Conservation (phyloP, 2,888 invertebrate species). For the Microdon myrmicae region DNA sequence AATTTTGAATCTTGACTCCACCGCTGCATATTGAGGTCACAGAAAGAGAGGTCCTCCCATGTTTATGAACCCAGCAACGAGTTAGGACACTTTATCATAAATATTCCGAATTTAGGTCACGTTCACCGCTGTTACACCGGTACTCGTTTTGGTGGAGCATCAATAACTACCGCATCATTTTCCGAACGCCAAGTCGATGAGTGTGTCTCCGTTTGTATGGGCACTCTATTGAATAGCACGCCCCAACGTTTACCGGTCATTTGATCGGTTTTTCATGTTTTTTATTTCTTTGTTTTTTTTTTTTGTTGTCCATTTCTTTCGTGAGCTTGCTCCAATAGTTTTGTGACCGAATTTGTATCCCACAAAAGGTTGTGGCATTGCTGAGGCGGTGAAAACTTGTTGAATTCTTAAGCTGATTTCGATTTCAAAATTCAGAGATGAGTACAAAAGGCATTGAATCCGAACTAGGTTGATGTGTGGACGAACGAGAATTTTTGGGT, state of each 20-base stretch:
- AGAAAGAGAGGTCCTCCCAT: no score
- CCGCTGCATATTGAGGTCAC: no score
- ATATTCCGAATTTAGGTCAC: slow-evolving; percentile 46
- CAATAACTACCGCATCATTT: slow-evolving; percentile 39
- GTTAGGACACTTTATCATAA: slow-evolving; percentile 49
- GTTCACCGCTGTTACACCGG: slow-evolving; percentile 17
- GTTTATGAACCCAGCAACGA: no score
- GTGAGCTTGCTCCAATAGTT: neutral
- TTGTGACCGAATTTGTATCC: slow-evolving; percentile 21
- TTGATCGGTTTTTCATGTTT: slow-evolving; percentile 3
- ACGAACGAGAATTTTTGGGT: no score
- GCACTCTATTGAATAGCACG: no score
- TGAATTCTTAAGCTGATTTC: slow-evolving; percentile 31
- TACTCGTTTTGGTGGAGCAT: slow-evolving; percentile 33
- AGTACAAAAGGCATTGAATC: neutral
- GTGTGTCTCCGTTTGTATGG: slow-evolving; percentile 12
- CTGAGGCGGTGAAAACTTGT: slow-evolving; percentile 11
- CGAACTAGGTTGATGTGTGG: slow-evolving; percentile 18
- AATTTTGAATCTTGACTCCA: no score
- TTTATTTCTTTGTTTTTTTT: neutral
- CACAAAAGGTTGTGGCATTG: slow-evolving; percentile 17
- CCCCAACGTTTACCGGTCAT: no score
- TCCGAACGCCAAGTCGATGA: slow-evolving; percentile 15
- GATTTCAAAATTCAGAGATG: neutral
- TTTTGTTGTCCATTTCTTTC: slow-evolving; percentile 2